Conservation (phyloP, 2,797 vertebrate species). For the Channallabes apus region DNA sequence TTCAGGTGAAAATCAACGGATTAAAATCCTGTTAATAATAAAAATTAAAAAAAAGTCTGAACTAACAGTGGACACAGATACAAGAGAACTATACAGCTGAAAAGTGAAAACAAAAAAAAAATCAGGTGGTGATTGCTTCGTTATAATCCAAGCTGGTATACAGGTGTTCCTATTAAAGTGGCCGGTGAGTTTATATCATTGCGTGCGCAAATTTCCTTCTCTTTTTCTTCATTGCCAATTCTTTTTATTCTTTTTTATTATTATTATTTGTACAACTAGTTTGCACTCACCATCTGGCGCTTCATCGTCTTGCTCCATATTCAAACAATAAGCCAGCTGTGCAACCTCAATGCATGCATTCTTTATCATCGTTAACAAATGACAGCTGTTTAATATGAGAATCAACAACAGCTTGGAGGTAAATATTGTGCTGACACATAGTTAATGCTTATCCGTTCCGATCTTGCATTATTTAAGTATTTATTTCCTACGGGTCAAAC, state of each 20-base stretch:
- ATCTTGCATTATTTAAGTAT: background rate
- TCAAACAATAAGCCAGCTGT: conserved; percentile 14
- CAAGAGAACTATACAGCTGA: too few relatives aligned
- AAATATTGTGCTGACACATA: background rate
- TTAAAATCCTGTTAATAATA: too few relatives aligned
- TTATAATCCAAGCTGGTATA: background rate
- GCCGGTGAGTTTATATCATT: too few relatives aligned
- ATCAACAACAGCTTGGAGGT: background rate
- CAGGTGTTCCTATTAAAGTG: background rate
- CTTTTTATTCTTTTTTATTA: background rate
- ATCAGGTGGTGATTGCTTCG: too few relatives aligned
- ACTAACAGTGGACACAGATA: background rate
- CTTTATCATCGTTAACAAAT: conserved; percentile 1
- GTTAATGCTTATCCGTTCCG: background rate
- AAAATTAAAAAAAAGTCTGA: background rate
- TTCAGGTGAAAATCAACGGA: background rate
- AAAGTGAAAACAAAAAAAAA: background rate
- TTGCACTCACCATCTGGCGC: conserved; percentile 15
- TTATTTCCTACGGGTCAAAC: background rate
- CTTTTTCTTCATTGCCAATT: background rate
- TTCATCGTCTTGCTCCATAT: background rate
- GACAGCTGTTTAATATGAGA: conserved; percentile 2
- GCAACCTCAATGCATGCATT: background rate
- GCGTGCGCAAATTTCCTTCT: background rate
- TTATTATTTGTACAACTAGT: background rate